Evolutionary conservation across 2,797 vertebrate species (phyloP).

Genomic region (Clamator glandarius): DNA sequence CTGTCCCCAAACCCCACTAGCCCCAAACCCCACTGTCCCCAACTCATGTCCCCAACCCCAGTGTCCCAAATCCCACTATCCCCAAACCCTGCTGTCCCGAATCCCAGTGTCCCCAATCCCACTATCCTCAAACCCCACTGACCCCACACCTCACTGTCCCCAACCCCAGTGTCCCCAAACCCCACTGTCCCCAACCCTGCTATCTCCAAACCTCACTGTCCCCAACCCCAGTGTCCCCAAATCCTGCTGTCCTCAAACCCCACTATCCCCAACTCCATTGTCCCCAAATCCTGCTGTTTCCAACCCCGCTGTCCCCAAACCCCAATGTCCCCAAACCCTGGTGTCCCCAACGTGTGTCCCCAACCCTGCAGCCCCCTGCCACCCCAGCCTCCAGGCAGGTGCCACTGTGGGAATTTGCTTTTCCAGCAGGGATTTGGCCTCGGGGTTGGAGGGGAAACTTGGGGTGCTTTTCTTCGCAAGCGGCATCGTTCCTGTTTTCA

Average conservation of each 20-base stretch:
- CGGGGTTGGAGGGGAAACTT: neutral
- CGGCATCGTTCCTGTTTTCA: constrained; percentile 56
- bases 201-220: no score
- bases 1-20: no score
- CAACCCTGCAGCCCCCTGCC: accelerated
- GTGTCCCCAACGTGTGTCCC: no score
- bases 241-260: neutral
- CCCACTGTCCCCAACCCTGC: neutral
- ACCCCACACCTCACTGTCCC: no score
- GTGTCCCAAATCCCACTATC: neutral
- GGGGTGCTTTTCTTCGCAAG: constrained; percentile 33
- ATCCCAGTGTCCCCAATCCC: no score
- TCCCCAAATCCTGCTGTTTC: no score
- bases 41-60: no score
- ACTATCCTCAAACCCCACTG: no score
- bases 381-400: neutral
- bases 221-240: no score
- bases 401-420: neutral
- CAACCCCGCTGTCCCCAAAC: no score
- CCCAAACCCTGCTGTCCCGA: neutral
- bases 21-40: neutral
- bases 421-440: neutral
- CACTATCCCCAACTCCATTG: no score
- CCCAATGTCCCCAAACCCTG: neutral
- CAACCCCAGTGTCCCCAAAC: no score